Evolutionary conservation across 23 tunicate genomes (phyloP).

Genomic region (Ciona savignyi): DNA sequence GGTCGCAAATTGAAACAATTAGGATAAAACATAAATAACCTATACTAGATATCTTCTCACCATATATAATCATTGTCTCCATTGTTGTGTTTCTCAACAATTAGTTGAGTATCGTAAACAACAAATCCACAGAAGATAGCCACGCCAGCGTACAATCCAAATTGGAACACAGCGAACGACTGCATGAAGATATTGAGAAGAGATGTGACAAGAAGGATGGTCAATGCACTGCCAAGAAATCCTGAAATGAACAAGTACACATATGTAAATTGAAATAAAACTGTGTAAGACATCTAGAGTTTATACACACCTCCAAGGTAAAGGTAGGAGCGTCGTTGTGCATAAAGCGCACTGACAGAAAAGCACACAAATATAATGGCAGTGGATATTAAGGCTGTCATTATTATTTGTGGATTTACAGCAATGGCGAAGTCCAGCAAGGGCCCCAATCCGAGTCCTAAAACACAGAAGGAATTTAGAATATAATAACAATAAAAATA

Average conservation of each 20-base stretch:
- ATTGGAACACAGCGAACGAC: constrained; percentile 59
- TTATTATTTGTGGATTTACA: constrained; percentile 71
- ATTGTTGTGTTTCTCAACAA: constrained; percentile 68
- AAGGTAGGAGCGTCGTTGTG: constrained; percentile 66
- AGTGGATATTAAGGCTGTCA: constrained; percentile 77
- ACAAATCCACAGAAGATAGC: constrained; percentile 75
- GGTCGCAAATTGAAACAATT: too few relatives aligned
- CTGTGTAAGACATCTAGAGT: not conserved
- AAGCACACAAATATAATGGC: constrained; percentile 66
- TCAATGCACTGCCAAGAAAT: constrained; percentile 41
- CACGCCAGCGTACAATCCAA: constrained; percentile 54
- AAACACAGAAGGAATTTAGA: too few relatives aligned
- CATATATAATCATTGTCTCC: constrained; percentile 92
- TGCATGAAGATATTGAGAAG: constrained; percentile 52
- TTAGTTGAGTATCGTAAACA: constrained; percentile 92
- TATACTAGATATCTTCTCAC: constrained; percentile 22
- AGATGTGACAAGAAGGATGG: constrained; percentile 45
- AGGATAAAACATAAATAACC: not conserved
- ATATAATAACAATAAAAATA: not conserved
- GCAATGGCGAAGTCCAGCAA: constrained; percentile 68
- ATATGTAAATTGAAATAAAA: not conserved
- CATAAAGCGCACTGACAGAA: constrained; percentile 65
- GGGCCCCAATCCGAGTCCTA: constrained; percentile 76
- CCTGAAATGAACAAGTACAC: constrained; percentile 23
- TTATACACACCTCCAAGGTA: constrained; percentile 73